Evolutionary conservation across 2,888 invertebrate genomes (phyloP).

Genomic region (Trichogramma dendrolimi): DNA sequence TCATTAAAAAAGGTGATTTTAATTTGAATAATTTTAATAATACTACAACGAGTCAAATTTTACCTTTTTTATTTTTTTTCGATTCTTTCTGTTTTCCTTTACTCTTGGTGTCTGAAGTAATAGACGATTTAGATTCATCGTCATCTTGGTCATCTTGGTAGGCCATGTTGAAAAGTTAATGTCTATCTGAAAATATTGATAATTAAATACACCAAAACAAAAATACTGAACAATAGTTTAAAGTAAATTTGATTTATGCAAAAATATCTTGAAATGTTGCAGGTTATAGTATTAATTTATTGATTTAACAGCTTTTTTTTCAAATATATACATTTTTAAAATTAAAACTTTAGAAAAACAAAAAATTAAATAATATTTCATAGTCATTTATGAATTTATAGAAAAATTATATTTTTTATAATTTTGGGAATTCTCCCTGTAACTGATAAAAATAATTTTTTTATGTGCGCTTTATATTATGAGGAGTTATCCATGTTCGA

Average conservation of each 20-base stretch:
- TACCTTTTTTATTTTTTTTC: constrained; percentile 69
- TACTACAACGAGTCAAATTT: neutral
- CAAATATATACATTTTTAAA: neutral
- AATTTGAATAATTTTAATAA: neutral
- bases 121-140: constrained; percentile 44
- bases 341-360: neutral
- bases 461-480: too few relatives aligned
- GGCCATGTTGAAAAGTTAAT: too few relatives aligned
- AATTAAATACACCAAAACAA: too few relatives aligned
- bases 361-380: neutral
- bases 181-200: too few relatives aligned
- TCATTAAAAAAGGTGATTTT: neutral
- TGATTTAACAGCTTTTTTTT: constrained; percentile 26
- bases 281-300: too few relatives aligned
- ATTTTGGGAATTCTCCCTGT: neutral
- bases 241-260: neutral
- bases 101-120: constrained; percentile 49
- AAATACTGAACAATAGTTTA: neutral
- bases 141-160: constrained; percentile 47
- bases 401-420: neutral
- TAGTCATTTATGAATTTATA: neutral
- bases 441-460: neutral
- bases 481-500: too few relatives aligned
- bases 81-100: constrained; percentile 54
- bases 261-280: neutral